Evolutionary conservation across 2,888 invertebrate genomes (phyloP).

Genomic region (Drosophila greeni): DNA sequence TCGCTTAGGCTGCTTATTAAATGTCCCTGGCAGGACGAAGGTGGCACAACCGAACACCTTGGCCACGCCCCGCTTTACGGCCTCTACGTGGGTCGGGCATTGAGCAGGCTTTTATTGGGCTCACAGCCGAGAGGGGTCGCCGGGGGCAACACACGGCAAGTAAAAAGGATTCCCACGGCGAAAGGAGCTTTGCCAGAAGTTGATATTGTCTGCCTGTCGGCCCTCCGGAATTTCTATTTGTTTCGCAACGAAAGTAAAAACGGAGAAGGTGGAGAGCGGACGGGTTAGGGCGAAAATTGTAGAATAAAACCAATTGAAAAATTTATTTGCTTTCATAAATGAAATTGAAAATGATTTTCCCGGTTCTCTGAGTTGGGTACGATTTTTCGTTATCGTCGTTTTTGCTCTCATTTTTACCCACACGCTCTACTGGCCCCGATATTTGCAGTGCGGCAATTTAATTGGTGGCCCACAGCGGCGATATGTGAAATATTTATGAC

Average conservation of each 20-base stretch:
- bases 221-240: conserved; percentile 50
- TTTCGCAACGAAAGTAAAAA: conserved; percentile 51
- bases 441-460: conserved; percentile 35
- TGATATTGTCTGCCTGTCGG: conserved; percentile 42
- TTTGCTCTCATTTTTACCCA: conserved; percentile 14
- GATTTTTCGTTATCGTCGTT: conserved; percentile 16
- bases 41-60: conserved; percentile 28
- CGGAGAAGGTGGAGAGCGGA: neutral
- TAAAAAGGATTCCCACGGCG: conserved; percentile 39
- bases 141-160: conserved; percentile 12
- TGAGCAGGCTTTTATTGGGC: conserved; percentile 39
- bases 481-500: conserved; percentile 37
- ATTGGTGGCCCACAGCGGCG: conserved; percentile 24
- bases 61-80: conserved; percentile 39
- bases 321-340: conserved; percentile 57
- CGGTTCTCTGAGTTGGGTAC: conserved; percentile 25
- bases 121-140: neutral
- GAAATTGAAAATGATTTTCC: conserved; percentile 58
- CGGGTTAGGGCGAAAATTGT: conserved; percentile 22
- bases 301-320: conserved; percentile 60
- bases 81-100: conserved; percentile 39
- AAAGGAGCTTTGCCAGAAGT: conserved; percentile 35
- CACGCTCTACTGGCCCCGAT: conserved; percentile 18
- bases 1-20: conserved; percentile 41
- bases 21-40: conserved; percentile 24